Conservation (phyloP, 2,113 vertebrate genomes). For the Triplophysa dalaica region DNA sequence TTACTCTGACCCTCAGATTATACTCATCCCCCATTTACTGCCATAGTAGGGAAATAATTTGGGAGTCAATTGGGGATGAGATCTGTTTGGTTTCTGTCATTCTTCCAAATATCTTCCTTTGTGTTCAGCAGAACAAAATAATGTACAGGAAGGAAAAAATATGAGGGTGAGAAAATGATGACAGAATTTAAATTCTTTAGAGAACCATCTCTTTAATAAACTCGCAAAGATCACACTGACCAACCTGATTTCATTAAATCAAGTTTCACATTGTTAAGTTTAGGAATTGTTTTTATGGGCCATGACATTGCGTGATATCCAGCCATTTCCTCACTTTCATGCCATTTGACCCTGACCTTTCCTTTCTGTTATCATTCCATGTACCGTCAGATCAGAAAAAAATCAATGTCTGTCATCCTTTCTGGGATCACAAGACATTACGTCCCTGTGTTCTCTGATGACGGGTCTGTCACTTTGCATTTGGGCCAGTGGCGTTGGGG, state of each 20-base stretch:
- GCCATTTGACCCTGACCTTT: conserved; percentile 73
- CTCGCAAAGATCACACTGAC: not conserved
- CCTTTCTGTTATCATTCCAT: conserved; percentile 62
- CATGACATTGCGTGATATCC: conserved; percentile 55
- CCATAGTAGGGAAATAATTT: no score
- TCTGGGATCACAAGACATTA: conserved; percentile 60
- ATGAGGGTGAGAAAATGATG: no score
- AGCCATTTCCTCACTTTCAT: conserved; percentile 63
- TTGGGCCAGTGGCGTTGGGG: conserved; percentile 60
- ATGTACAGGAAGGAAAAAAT: no score
- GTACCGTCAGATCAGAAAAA: conserved; percentile 61
- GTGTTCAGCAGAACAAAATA: no score
- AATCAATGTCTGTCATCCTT: conserved; percentile 73
- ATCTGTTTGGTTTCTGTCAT: no score
- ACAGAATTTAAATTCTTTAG: no score
- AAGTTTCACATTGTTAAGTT: not conserved
- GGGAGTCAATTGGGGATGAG: no score
- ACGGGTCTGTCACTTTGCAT: conserved; percentile 67
- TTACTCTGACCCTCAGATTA: no score
- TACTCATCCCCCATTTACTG: no score
- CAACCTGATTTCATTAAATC: not conserved
- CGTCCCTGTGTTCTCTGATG: conserved; percentile 62
- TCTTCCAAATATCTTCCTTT: no score
- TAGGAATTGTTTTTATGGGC: conserved; percentile 5
- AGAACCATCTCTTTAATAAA: not conserved